Conservation (phyloP, 2,888 invertebrate species). For the Drosophila histrio region DNA sequence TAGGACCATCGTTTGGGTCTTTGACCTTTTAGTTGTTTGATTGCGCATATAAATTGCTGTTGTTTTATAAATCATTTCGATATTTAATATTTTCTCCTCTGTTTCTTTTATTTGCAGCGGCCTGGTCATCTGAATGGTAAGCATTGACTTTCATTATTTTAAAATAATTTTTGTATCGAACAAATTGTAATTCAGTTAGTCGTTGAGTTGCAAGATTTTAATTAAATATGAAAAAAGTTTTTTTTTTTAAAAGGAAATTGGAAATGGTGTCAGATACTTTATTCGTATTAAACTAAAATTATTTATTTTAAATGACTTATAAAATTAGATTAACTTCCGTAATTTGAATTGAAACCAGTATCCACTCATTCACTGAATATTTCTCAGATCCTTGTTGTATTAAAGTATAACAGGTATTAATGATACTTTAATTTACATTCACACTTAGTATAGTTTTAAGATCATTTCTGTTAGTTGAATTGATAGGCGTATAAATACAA, state of each 20-base stretch:
- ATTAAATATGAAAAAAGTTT: constrained; percentile 5
- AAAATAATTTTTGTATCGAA: constrained; percentile 1
- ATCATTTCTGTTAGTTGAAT: too few species aligned
- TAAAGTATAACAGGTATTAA: neutral
- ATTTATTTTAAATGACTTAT: neutral
- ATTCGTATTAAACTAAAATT: constrained; percentile 9
- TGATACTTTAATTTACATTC: too few species aligned
- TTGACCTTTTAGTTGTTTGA: constrained; percentile 28
- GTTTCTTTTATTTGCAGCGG: constrained; percentile 42
- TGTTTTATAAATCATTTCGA: constrained; percentile 28
- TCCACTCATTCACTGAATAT: neutral
- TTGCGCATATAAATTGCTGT: constrained; percentile 24
- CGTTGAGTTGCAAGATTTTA: neutral
- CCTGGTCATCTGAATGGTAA: constrained; percentile 41
- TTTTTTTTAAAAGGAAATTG: neutral
- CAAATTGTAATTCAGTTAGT: constrained; percentile 30
- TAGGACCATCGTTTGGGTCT: constrained; percentile 13
- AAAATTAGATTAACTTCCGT: constrained; percentile 1
- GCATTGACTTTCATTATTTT: constrained; percentile 34
- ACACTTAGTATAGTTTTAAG: too few species aligned
- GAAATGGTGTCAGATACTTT: neutral
- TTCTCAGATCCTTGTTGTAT: neutral
- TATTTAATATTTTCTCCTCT: constrained; percentile 29
- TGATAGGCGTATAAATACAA: too few species aligned
- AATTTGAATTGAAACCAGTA: neutral